Evolutionary conservation across 1,140 invertebrate genomes (phyloP).

Genomic region (Piezodorus guildinii): DNA sequence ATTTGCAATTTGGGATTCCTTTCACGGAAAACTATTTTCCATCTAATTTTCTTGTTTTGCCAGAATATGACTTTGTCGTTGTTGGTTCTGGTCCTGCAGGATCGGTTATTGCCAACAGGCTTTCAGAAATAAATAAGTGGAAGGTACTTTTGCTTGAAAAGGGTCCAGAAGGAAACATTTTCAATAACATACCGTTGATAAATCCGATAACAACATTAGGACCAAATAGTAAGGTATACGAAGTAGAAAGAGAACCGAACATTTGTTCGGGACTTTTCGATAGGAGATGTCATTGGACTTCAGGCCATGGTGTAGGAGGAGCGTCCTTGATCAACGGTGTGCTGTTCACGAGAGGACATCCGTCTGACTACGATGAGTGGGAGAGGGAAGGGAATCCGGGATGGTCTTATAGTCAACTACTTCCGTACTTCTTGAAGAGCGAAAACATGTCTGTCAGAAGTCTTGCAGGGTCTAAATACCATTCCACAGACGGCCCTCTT

Average conservation of each 20-base stretch:
- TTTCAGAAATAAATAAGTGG: slow-evolving; percentile 38
- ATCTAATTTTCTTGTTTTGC: slow-evolving; percentile 25
- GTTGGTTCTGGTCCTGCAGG: slow-evolving; percentile 44
- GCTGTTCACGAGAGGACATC: slow-evolving; percentile 72
- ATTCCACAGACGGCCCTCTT: slow-evolving; percentile 44
- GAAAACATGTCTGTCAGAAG: slow-evolving; percentile 40
- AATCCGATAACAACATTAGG: slow-evolving; percentile 37
- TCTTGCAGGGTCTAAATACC: slow-evolving; percentile 38
- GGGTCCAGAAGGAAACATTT: slow-evolving; percentile 52
- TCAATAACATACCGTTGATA: slow-evolving; percentile 37
- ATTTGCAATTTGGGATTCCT: too few species aligned
- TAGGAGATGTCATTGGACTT: slow-evolving; percentile 41
- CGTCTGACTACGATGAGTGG: slow-evolving; percentile 61
- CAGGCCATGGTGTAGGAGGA: slow-evolving; percentile 55
- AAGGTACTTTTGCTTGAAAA: slow-evolving; percentile 56
- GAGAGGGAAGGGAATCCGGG: slow-evolving; percentile 51
- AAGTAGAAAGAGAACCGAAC: slow-evolving; percentile 35
- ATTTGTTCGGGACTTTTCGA: slow-evolving; percentile 40
- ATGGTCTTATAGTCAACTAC: slow-evolving; percentile 52
- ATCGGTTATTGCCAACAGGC: slow-evolving; percentile 60
- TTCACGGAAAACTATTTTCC: too few species aligned
- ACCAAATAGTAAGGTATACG: slow-evolving; percentile 53
- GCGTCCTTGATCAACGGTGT: slow-evolving; percentile 70
- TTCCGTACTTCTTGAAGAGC: slow-evolving; percentile 53
- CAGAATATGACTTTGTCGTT: slow-evolving; percentile 22